Conservation (phyloP, 2,888 invertebrate species). For the Leistus spinibarbis region DNA sequence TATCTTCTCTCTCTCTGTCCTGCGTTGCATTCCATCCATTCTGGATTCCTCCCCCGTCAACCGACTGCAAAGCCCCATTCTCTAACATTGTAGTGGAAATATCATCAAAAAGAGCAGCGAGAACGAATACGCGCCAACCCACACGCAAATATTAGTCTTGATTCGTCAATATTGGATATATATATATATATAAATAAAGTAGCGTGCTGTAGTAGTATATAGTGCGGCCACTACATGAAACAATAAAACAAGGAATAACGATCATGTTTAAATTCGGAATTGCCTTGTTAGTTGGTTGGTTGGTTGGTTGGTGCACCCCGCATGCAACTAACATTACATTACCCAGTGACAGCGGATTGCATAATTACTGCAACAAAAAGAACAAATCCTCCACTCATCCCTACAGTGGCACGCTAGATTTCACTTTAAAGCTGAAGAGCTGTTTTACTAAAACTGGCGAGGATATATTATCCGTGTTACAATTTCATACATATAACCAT, state of each 20-base stretch:
- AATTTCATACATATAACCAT: neutral
- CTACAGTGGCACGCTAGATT: constrained; percentile 10
- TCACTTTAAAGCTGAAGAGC: constrained; percentile 21
- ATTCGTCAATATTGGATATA: constrained; percentile 6
- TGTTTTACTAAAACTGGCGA: neutral
- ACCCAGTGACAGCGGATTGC: constrained; percentile 15
- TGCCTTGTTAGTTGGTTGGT: neutral
- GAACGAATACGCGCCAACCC: neutral
- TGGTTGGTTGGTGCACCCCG: neutral
- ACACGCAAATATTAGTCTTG: constrained; percentile 11
- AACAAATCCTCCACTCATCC: neutral
- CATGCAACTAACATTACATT: neutral
- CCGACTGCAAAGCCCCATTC: neutral
- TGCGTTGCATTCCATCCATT: constrained; percentile 9
- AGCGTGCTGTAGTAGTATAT: neutral
- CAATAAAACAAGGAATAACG: neutral
- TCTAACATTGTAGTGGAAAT: neutral
- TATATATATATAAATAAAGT: neutral
- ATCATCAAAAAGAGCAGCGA: neutral
- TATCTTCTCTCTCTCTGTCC: constrained; percentile 16
- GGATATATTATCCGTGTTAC: neutral
- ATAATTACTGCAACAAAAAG: constrained; percentile 15
- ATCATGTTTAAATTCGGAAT: neutral
- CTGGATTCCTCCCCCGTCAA: constrained; percentile 13
- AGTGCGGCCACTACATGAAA: too few relatives aligned